phyloP scores from a whole-genome alignment of 2,113 vertebrate genomes.

The Tichodroma muraria region DNA sequence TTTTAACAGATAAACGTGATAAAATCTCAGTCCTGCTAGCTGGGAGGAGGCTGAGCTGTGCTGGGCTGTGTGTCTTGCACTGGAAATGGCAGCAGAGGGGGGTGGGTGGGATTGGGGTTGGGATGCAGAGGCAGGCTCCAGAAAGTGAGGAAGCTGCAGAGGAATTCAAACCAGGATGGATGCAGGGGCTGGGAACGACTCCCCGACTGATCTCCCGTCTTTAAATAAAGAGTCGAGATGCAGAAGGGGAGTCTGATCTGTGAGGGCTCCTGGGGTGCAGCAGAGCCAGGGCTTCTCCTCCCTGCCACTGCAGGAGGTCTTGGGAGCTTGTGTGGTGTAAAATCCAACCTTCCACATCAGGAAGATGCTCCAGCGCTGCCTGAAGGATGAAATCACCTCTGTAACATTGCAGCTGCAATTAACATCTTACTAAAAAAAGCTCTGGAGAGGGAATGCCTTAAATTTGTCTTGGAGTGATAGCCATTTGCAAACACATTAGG shows the following conservation, averaged over 20 bases:
- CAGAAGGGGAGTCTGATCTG: neutral
- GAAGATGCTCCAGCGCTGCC: neutral
- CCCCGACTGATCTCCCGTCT: neutral
- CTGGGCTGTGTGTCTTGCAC: neutral
- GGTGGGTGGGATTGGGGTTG: neutral
- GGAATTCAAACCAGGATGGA: neutral
- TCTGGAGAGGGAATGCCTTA: neutral
- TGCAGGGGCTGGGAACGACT: neutral
- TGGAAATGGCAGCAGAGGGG: neutral
- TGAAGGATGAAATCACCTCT: neutral
- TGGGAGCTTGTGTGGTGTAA: neutral
- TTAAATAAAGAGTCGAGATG: fast-evolving
- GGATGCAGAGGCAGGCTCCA: neutral
- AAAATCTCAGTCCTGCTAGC: neutral
- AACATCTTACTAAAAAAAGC: neutral
- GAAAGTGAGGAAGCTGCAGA: neutral
- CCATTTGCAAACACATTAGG: neutral
- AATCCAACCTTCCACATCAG: neutral
- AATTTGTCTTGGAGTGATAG: neutral
- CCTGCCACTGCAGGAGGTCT: neutral
- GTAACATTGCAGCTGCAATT: neutral
- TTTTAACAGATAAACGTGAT: neutral
- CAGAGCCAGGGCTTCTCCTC: neutral
- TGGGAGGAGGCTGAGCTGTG: neutral
- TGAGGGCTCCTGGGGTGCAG: neutral